These are phyloP conservation scores for pig (Sus scrofa) DNA, from an alignment of 2,113 vertebrate genomes.

Conservation along the genomic window DNA sequence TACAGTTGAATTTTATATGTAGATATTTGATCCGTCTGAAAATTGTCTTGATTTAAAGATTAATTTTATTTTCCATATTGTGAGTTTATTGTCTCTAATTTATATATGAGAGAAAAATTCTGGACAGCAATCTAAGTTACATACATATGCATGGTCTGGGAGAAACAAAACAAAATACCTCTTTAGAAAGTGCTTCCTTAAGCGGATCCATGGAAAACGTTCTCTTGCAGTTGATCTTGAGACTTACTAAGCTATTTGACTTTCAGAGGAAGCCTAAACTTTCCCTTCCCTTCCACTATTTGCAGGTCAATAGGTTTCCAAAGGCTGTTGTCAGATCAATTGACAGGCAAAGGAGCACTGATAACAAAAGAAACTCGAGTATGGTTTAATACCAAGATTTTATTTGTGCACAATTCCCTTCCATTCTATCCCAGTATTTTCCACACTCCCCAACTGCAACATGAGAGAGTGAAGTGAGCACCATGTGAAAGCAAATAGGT, in stretches of 20 bases:
- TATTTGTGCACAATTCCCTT: background rate
- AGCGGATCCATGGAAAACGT: background rate
- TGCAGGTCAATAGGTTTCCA: background rate
- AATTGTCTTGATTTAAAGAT: background rate
- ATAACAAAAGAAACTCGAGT: background rate
- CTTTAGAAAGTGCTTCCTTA: background rate
- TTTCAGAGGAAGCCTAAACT: background rate
- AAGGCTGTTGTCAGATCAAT: background rate
- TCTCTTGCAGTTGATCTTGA: background rate
- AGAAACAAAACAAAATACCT: background rate
- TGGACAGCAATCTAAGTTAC: background rate
- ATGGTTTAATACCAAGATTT: background rate
- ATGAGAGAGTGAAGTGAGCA: background rate
- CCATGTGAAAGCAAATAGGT: background rate
- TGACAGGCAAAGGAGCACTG: background rate
- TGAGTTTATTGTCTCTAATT: background rate
- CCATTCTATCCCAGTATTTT: background rate
- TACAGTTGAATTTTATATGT: conserved; percentile 2
- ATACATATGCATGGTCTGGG: background rate
- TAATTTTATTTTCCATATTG: background rate
- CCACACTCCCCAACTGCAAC: background rate
- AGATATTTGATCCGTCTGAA: conserved; percentile 17
- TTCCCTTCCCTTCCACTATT: background rate
- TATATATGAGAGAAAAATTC: background rate
- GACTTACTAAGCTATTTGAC: background rate